Evolutionary conservation across 2,888 invertebrate genomes (phyloP).

Genomic region (Drosophila subquinaria): DNA sequence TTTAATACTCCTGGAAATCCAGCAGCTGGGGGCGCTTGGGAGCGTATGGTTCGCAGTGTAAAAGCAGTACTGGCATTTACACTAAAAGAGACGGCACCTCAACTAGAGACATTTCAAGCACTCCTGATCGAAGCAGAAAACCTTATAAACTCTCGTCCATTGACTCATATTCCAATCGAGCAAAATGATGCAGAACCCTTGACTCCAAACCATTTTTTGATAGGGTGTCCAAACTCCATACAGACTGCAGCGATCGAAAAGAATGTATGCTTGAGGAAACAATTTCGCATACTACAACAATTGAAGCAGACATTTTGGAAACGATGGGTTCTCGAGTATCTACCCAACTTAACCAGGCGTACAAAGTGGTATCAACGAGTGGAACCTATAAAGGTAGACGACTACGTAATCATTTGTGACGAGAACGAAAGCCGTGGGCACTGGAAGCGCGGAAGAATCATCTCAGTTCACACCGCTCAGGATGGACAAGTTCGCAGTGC

Average conservation of each 20-base stretch:
- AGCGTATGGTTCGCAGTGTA: too few relatives aligned
- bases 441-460: slow-evolving; percentile 3
- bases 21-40: too few relatives aligned
- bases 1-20: too few relatives aligned
- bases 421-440: slow-evolving; percentile 2
- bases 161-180: too few relatives aligned
- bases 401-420: slow-evolving; percentile 9
- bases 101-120: too few relatives aligned
- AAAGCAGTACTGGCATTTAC: too few relatives aligned
- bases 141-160: too few relatives aligned
- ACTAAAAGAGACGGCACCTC: too few relatives aligned
- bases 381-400: slow-evolving; percentile 5
- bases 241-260: not conserved
- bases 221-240: not conserved
- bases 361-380: slow-evolving; percentile 2
- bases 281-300: slow-evolving; percentile 5
- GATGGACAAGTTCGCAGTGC: slow-evolving; percentile 8
- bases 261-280: not conserved
- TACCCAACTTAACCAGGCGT: not conserved
- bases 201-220: slow-evolving; percentile 4
- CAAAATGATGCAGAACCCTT: not conserved
- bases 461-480: not conserved
- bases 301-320: slow-evolving; percentile 10
- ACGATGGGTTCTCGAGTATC: slow-evolving; percentile 1
- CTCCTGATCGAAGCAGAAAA: too few relatives aligned